Evolutionary conservation across 1,140 invertebrate species (phyloP), one percentile per base, ranked within the genome.

Genomic region (Arctopsyche grandis): DNA sequence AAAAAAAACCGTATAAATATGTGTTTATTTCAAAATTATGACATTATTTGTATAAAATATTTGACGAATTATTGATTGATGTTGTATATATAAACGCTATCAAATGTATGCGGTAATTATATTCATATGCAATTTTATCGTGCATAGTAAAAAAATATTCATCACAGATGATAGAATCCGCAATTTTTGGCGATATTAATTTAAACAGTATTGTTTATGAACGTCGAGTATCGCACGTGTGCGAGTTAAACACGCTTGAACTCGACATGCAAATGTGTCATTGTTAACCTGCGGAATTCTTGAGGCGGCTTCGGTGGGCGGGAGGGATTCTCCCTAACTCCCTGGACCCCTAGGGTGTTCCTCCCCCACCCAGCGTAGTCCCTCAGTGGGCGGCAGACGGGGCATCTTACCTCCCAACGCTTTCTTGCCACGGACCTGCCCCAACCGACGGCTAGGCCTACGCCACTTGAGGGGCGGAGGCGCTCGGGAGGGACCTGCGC

Each of bases 381-480:
- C 21, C 63, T 26, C 21, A 12, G 29, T n/a, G 22, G 73, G 52
- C 19, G 73, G 48, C 52, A 75, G 73, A 75, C 58, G 70, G 69
- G 76, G 78, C 78, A 80, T 82, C 81, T 79, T 82, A 80, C 70
- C 58, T 48, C 73, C 79, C 52, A 22, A 21, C 14, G 29, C 56
- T 66, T 73, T 79, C 80, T 82, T 79, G 58, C 70, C 21, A 56
- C 38, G 75, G 75, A 79, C 78, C 81, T 82, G 75, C 78, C 81
- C 78, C 81, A 82, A 81, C 44, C 73, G 71, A 76, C 5, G 74
- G 66, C 19, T 22, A 46, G 63, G 75, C 58, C 43, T 52, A 10
- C 60, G 60, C 14, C 10, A 66, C 9, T 16, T 7, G 5, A 0
- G 74, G 44, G 46, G 58, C 16, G 48, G 44, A 38, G 66, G 75